Percentiles rank a stretch among this genome's conserved stretches.
phyloP scores from a whole-genome alignment of 2,113 vertebrate genomes.

The Ailuropoda melanoleuca region DNA sequence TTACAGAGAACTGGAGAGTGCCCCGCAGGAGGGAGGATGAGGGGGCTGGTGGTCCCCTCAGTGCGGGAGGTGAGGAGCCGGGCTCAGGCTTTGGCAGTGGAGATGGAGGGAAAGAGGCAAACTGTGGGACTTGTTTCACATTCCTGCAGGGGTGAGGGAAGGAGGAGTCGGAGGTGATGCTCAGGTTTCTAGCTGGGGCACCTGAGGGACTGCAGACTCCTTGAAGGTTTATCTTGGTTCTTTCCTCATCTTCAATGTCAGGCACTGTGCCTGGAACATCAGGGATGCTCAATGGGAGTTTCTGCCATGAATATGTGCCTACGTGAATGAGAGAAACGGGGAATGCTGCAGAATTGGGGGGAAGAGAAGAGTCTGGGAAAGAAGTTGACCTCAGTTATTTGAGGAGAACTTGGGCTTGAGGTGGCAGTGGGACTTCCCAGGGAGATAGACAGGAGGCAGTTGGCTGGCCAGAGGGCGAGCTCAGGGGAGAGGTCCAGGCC shows the following conservation, averaged over 20 bases:
- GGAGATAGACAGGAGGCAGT: not conserved
- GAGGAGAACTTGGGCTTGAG: not conserved
- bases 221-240: not conserved
- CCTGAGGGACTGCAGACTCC: not conserved
- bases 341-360: not conserved
- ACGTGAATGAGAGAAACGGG: not conserved
- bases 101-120: not conserved
- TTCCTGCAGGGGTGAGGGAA: not conserved
- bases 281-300: not conserved
- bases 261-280: not conserved
- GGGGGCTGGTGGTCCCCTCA: no score
- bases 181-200: not conserved
- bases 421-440: not conserved
- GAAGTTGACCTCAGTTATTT: not conserved
- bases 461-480: not conserved
- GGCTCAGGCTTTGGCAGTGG: not conserved
- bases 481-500: not conserved
- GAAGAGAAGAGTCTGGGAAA: not conserved
- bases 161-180: not conserved
- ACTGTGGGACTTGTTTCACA: rapidly evolving
- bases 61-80: not conserved
- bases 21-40: not conserved
- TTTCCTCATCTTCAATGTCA: not conserved
- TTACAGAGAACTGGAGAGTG: not conserved
- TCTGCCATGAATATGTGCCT: rapidly evolving